These are phyloP conservation scores for Crotalus tigris DNA, from an alignment of 2,113 vertebrate genomes.

Conservation along the genomic window DNA sequence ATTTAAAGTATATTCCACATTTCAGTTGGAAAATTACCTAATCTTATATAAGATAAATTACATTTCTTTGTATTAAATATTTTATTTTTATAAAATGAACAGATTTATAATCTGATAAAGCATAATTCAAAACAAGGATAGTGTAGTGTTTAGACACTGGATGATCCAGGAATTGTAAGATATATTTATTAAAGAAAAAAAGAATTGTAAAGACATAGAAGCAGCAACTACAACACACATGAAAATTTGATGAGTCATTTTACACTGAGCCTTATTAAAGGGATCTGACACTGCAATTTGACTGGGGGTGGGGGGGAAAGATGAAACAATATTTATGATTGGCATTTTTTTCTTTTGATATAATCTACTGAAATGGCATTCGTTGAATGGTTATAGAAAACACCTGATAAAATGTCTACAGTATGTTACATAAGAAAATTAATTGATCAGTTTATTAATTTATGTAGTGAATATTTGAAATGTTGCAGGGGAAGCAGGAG, in stretches of 20 bases:
- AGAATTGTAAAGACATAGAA: background rate
- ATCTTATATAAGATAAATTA: background rate
- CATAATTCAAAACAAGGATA: background rate
- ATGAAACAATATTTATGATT: background rate
- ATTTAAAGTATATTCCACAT: background rate
- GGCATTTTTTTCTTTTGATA: background rate
- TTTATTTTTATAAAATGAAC: background rate
- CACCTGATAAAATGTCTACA: background rate
- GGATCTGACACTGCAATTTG: background rate
- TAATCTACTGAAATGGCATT: background rate
- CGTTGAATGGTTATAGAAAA: background rate
- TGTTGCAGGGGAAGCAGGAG: background rate
- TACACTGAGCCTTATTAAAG: background rate
- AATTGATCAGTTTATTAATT: background rate
- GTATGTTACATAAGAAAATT: background rate
- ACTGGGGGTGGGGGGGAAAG: background rate
- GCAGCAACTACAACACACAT: background rate
- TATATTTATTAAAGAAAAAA: background rate
- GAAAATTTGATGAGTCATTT: background rate
- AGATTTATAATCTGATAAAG: background rate
- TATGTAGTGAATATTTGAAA: background rate
- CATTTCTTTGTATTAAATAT: background rate
- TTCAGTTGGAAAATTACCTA: background rate
- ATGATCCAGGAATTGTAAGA: background rate
- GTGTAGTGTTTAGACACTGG: background rate